Percentiles rank a stretch among this genome's conserved stretches.
These are phyloP conservation scores for Cosmopolites sordidus DNA, from an alignment of 2,888 invertebrate genomes.

Conservation along the genomic window DNA sequence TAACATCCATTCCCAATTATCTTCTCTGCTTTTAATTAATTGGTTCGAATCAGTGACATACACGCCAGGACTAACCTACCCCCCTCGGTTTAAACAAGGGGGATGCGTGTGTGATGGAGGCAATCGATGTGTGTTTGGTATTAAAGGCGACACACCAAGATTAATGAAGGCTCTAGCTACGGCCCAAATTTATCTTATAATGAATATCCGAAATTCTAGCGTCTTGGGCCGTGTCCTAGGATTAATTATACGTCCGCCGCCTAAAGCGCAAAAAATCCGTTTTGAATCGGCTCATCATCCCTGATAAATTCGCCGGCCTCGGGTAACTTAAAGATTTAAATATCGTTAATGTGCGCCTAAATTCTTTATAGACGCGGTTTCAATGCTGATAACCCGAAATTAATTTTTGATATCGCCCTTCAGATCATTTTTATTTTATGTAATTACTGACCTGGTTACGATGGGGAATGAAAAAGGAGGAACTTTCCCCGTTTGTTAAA, in stretches of 20 bases:
- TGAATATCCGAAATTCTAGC: slow-evolving; percentile 33
- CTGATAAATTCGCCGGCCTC: slow-evolving; percentile 22
- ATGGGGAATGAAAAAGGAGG: too few species aligned
- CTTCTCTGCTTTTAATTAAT: too few species aligned
- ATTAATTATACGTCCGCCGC: slow-evolving; percentile 24
- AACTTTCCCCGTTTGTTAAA: too few species aligned
- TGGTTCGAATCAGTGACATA: too few species aligned
- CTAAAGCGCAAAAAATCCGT: slow-evolving; percentile 19
- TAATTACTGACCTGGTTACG: neutral
- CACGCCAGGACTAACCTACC: too few species aligned
- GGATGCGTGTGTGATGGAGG: slow-evolving; percentile 24
- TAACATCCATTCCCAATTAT: too few species aligned
- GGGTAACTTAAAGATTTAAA: slow-evolving; percentile 6
- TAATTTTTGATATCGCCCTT: neutral
- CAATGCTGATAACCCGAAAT: neutral
- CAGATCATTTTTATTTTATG: neutral
- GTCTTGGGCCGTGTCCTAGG: slow-evolving; percentile 26
- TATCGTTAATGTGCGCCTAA: slow-evolving; percentile 1
- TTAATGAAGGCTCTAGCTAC: slow-evolving; percentile 30
- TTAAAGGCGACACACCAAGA: slow-evolving; percentile 36
- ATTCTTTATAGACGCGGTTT: neutral
- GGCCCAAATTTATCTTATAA: slow-evolving; percentile 36
- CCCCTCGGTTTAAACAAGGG: slow-evolving; percentile 6
- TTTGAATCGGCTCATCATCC: slow-evolving; percentile 21
- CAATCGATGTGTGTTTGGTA: slow-evolving; percentile 35